Percentiles rank a stretch among this genome's conserved stretches.
Conservation (phyloP, 2,888 invertebrate species). For the Parochlus steinenii region DNA sequence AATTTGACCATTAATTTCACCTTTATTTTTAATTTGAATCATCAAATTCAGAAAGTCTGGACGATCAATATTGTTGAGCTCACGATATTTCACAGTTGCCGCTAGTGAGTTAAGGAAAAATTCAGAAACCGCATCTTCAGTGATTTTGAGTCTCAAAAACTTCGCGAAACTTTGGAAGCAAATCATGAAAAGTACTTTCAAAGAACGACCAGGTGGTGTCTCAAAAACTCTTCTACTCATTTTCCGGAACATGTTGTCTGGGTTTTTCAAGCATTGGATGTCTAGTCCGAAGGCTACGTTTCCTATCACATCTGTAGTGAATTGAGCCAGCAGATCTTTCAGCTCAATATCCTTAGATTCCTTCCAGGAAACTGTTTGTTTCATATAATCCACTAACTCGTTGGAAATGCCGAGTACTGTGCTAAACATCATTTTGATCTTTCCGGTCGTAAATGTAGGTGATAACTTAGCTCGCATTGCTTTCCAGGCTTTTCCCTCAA, state of each 20-base stretch:
- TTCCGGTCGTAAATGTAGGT: conserved; percentile 42
- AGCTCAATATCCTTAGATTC: conserved; percentile 16
- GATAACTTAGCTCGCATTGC: conserved; percentile 27
- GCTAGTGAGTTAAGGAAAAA: conserved; percentile 29
- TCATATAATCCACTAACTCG: not conserved
- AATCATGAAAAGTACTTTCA: conserved; percentile 1
- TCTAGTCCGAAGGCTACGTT: conserved; percentile 11
- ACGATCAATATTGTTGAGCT: conserved; percentile 21
- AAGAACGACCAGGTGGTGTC: not conserved
- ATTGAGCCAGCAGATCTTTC: not conserved
- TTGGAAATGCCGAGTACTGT: not conserved
- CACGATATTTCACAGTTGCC: conserved; percentile 23
- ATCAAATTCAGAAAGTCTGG: conserved; percentile 29
- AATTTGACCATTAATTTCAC: too few relatives aligned
- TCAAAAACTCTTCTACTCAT: conserved; percentile 20
- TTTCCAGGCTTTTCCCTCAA: conserved; percentile 3
- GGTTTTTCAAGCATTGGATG: conserved; percentile 37
- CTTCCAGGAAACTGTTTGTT: not conserved
- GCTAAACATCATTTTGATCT: conserved; percentile 11
- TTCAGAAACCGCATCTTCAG: conserved; percentile 18
- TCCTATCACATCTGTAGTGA: conserved; percentile 8
- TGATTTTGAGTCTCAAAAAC: conserved; percentile 17
- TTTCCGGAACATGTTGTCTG: conserved; percentile 35
- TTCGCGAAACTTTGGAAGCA: conserved; percentile 16
- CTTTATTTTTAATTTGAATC: conserved; percentile 25